phyloP scores from a whole-genome alignment of 2,797 vertebrate species.

The Rhinatrema bivittatum region DNA sequence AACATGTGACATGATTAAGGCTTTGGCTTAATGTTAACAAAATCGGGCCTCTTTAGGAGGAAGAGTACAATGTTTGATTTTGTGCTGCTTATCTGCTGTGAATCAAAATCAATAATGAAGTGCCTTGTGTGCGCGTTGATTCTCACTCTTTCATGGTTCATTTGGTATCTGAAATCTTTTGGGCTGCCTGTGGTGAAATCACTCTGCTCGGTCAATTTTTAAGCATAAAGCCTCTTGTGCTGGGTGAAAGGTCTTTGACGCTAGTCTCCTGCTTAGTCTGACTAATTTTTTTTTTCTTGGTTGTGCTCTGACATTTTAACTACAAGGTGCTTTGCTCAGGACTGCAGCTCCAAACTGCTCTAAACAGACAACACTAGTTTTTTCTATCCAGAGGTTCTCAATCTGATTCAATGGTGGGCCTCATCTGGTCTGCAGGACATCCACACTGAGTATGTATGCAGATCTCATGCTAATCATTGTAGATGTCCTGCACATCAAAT shows the following conservation, averaged over 20 bases:
- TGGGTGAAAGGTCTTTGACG: slow-evolving; percentile 54
- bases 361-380: too few relatives aligned
- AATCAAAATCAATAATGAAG: slow-evolving; percentile 34
- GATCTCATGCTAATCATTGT: too few relatives aligned
- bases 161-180: slow-evolving; percentile 58
- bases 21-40: too few relatives aligned
- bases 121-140: slow-evolving; percentile 43
- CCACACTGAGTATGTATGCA: too few relatives aligned
- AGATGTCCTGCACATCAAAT: too few relatives aligned
- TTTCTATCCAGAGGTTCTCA: too few relatives aligned
- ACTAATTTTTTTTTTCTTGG: slow-evolving; percentile 25
- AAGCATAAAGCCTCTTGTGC: too few relatives aligned
- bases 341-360: slow-evolving; percentile 32
- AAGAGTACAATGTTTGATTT: slow-evolving; percentile 2
- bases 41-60: too few relatives aligned
- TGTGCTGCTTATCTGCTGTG: slow-evolving; percentile 19
- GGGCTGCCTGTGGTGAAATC: slow-evolving; percentile 49
- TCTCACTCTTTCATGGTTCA: slow-evolving; percentile 53
- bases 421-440: too few relatives aligned
- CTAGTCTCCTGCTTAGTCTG: slow-evolving; percentile 29
- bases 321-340: slow-evolving; percentile 24
- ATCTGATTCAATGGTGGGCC: too few relatives aligned
- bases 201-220: slow-evolving; percentile 43
- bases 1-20: too few relatives aligned
- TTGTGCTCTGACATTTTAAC: slow-evolving; percentile 33